phyloP scores from a whole-genome alignment of 2,113 vertebrate genomes.

The Cygnus buccinator region DNA sequence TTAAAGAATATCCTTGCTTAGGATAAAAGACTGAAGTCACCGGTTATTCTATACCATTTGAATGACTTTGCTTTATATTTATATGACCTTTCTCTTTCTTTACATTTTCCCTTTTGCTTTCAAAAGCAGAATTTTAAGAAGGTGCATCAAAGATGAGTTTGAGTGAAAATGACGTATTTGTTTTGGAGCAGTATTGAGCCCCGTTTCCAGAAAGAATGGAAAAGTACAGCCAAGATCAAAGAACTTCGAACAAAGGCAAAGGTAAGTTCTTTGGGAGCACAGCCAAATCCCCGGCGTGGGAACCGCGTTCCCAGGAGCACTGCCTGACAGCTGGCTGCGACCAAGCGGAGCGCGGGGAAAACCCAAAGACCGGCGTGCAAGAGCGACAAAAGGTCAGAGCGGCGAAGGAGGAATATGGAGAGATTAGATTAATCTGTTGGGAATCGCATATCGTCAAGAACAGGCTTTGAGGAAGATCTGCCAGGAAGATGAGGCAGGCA shows the following conservation, averaged over 20 bases:
- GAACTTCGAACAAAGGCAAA: conserved; percentile 12
- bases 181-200: background rate
- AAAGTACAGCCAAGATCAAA: background rate
- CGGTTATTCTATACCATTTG: background rate
- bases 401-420: background rate
- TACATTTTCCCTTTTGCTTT: background rate
- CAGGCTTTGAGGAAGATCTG: background rate
- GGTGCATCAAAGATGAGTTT: background rate
- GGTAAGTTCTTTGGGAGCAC: background rate
- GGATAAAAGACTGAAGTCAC: background rate
- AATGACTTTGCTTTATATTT: background rate
- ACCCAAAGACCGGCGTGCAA: background rate
- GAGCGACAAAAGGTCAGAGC: conserved; percentile 28
- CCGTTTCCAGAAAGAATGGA: background rate
- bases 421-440: background rate
- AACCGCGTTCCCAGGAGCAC: background rate
- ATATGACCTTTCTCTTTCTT: background rate
- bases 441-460: background rate
- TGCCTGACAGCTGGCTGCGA: conserved; percentile 31
- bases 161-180: background rate
- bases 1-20: background rate
- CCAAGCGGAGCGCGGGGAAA: conserved; percentile 9
- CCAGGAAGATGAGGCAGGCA: background rate
- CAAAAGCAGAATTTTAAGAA: background rate
- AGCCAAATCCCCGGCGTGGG: background rate